Evolutionary conservation across 2,888 invertebrate genomes (phyloP), one percentile per base, ranked within the genome.

Genomic region (Apodemia hepburni): DNA sequence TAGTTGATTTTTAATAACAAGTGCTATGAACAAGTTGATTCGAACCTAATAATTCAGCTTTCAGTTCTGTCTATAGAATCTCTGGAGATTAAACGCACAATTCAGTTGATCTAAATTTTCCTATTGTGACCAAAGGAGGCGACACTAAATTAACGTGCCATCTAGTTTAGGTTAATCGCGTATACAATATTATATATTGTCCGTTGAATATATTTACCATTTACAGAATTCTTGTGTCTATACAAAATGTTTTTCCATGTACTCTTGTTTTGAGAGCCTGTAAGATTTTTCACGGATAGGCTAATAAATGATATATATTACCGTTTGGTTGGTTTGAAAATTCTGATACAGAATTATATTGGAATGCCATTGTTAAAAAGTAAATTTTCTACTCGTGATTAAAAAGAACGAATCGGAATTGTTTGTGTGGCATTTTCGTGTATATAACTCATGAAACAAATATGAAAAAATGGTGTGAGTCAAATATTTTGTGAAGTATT

Each of bases 201-300:
- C 92, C 90, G 91, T 92, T 92, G 85, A 90, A 87, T 92, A 92
- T 92, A 90, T 92, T 90, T 92, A 92, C 90, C 91, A 88, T 91
- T 90, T 92, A 92, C 91, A 90, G 89, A 92, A 90, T 88, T 87
- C 90, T 89, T 89, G 90, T 87, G 91, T 91, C 89, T 92, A 91
- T 92, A 92, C 90, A 89, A 89, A 91, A 87, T 85, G 89, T 90
- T 91, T 71, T 88, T 91, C 87, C 88, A 85, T 87, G 88, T 92
- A 92, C 92, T 92, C 92, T 92, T 92, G 88, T 92, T 92, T 92
- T 92, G 86, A 92, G 92, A 92, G 91, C 92, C 89, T 91, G 86
- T 89, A 86, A 79, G 79, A 76, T 81, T 83, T 84, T 87, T 75
- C 78, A 73, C 71, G 72, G 71, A 70, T 78, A 76, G 78, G 75